Base-by-base conservation (phyloP, 2,113 vertebrate species). In the Sinocyclocheilus anshuiensis region DNA sequence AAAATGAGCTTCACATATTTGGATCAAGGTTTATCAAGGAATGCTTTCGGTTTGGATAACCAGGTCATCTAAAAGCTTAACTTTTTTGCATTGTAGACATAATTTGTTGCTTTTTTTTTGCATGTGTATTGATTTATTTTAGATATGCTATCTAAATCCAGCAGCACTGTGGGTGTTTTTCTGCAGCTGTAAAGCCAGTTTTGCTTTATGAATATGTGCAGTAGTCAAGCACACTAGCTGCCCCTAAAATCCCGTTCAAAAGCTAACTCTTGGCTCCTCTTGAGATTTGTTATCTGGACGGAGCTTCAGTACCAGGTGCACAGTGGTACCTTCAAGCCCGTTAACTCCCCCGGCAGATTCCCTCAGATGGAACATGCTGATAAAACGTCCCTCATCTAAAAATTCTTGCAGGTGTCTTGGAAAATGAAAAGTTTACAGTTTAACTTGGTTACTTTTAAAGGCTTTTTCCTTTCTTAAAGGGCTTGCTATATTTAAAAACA, bases 301-400 rank as follows among this genome's bases (percentile, higher is more conserved):
- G 81, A 81, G 81, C 77, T 87, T 86, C 83, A 50, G 89, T 91
- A 92, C 89, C 90, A 89, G 91, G 88, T 87, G 86, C 75, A 10
- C 81, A 71, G 76, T 83, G 88, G 88, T 88, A 90, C 90, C 86
- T 87, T 85, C 86, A 84, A 65, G 59, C 78, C 79, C 5, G 50
- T 48, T 74, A 59, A 50, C 83, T 77, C 81, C 80, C 85, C 61
- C 39, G 9, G 7, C 80, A 82, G 72, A 90, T 90, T 90, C 87
- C 84, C 84, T 86, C 86, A 89, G 86, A 89, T 89, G 77, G 80
- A 88, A 84, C 85, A 26, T 29, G 72, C 84, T 87, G 88, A 87
- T 87, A 87, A 90, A 85, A 85, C 18, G 29, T 76, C 71, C 72
- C 75, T 83, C 83, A 45, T 86, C 86, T 78, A 57, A 77, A 81